A percentile compares a stretch with the other conserved stretches of the same genome.
Evolutionary conservation across 2,888 invertebrate species (phyloP).

Genomic region (Drepanosiphum platanoidis): DNA sequence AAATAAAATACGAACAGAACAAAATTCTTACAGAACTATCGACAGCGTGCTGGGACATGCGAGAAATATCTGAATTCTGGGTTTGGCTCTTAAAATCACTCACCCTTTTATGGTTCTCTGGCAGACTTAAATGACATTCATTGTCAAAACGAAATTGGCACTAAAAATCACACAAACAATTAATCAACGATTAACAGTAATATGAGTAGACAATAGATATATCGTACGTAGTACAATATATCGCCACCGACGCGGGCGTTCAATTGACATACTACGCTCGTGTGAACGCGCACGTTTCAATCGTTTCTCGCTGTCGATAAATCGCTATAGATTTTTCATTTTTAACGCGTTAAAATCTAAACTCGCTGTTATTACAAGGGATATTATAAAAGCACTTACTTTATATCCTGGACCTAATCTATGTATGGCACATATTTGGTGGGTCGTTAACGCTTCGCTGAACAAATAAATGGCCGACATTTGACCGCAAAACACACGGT

Average conservation of each 20-base stretch:
- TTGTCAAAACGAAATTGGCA: constrained; percentile 99
- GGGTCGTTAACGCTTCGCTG: constrained; percentile 95
- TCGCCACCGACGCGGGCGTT: no score
- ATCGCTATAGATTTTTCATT: no score
- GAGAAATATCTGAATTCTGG: constrained; percentile 66
- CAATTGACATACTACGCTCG: no score
- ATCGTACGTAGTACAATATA: no score
- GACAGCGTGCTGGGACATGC: constrained; percentile 68
- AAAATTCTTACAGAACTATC: constrained; percentile 78
- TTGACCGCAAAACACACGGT: constrained; percentile 98
- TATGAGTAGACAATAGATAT: no score
- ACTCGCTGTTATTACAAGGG: not conserved
- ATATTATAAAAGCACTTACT: constrained; percentile 72
- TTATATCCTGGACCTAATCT: constrained; percentile 98
- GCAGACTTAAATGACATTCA: constrained; percentile 96
- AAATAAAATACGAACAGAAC: constrained; percentile 61
- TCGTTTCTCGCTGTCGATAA: no score
- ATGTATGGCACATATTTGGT: constrained; percentile 98
- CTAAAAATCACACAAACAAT: constrained; percentile 73
- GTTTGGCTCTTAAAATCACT: constrained; percentile 70
- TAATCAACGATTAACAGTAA: no score
- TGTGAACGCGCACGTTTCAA: no score
- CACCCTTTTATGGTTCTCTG: constrained; percentile 99
- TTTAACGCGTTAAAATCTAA: no score
- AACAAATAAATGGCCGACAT: constrained; percentile 99